Evolutionary conservation across 2,113 vertebrate genomes (phyloP).

Genomic region (Scophthalmus maximus): DNA sequence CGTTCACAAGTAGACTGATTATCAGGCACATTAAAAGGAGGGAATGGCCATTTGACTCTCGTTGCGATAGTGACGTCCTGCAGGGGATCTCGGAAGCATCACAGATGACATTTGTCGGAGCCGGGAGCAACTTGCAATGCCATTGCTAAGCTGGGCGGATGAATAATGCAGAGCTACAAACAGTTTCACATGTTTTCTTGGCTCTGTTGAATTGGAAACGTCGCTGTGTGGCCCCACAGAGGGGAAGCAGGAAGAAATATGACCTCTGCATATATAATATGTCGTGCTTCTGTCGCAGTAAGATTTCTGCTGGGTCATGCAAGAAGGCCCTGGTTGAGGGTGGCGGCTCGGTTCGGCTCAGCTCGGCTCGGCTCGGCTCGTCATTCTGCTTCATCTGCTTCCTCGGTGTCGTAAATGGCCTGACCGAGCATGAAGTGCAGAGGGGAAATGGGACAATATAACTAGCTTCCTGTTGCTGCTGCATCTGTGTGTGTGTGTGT

Average conservation of each 20-base stretch:
- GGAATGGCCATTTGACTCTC: conserved; percentile 49
- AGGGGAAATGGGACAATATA: conserved; percentile 55
- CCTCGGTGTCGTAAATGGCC: conserved; percentile 42
- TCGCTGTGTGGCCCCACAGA: neutral
- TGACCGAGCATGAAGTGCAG: conserved; percentile 65
- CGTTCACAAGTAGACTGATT: conserved; percentile 61
- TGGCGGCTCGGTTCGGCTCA: conserved; percentile 27
- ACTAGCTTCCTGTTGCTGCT: conserved; percentile 35
- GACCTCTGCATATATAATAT: neutral
- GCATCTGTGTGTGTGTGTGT: neutral
- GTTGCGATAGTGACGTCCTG: conserved; percentile 39
- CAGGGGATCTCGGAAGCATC: conserved; percentile 13
- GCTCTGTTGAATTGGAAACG: conserved; percentile 1
- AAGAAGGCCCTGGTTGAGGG: conserved; percentile 16
- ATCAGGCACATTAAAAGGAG: conserved; percentile 65
- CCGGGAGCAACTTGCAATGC: neutral
- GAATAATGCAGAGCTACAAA: conserved; percentile 26
- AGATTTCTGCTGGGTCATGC: conserved; percentile 39
- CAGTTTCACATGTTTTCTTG: conserved; percentile 7
- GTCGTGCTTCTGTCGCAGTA: neutral
- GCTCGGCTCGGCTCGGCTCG: no score
- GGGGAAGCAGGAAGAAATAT: neutral
- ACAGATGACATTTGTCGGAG: no score
- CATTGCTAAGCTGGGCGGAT: conserved; percentile 6
- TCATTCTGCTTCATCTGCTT: conserved; percentile 65